phyloP scores from a whole-genome alignment of 2,797 vertebrate genomes.

The Hemibagrus guttatus region DNA sequence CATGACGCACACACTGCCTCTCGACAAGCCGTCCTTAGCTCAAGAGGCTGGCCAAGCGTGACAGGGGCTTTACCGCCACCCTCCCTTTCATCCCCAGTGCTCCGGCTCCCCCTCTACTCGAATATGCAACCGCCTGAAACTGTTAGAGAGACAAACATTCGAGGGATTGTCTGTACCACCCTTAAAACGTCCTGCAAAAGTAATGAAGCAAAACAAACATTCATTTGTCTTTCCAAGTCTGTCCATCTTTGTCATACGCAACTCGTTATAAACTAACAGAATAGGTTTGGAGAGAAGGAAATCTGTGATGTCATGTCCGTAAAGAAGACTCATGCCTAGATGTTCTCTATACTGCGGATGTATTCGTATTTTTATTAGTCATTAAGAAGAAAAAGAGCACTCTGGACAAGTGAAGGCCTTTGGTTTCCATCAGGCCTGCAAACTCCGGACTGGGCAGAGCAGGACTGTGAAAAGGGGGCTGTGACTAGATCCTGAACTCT shows the following conservation, averaged over 20 bases:
- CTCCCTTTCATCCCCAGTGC: conserved; percentile 39
- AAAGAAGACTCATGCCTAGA: background rate
- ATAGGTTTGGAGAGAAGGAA: background rate
- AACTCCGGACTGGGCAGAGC: conserved; percentile 42
- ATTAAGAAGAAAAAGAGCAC: background rate
- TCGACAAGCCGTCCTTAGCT: conserved; percentile 70
- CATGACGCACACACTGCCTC: conserved; percentile 76
- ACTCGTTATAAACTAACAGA: background rate
- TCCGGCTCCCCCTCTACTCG: conserved; percentile 46
- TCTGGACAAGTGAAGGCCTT: conserved; percentile 54
- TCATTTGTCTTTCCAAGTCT: background rate
- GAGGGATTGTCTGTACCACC: conserved; percentile 44
- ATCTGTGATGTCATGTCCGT: background rate
- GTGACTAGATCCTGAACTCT: conserved; percentile 76
- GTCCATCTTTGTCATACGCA: background rate
- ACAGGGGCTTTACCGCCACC: conserved; percentile 63
- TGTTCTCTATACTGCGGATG: background rate
- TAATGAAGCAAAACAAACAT: background rate
- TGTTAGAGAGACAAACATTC: conserved; percentile 44
- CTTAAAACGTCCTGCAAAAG: conserved; percentile 37
- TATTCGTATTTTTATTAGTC: background rate
- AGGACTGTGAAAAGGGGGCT: conserved; percentile 67
- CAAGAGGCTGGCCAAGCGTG: conserved; percentile 72
- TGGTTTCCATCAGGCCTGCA: conserved; percentile 45
- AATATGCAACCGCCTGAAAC: conserved; percentile 54